Evolutionary conservation across 53 echinoderm and acorn worm species (phyloP), one percentile per base, ranked within the genome.

Genomic region (Holothuria scabra): DNA sequence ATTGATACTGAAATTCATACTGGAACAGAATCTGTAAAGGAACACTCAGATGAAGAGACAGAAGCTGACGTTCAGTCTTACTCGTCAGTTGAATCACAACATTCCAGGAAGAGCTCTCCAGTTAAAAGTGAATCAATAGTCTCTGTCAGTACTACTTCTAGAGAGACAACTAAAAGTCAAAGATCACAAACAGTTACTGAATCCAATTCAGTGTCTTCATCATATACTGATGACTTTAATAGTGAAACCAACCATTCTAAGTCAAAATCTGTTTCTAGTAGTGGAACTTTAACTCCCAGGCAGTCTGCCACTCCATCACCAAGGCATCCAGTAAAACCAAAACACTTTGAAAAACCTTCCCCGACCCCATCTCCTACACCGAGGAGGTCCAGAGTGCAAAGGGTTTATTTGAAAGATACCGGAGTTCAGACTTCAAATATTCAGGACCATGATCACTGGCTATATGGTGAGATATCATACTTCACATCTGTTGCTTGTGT

Each of bases 191-290:
- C 64, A 28, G 64, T 64, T 3, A 64, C 64, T 1, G 30, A 30
- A 22, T 78, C 59, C 4, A 30, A 55, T 12, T 23, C 78, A 5
- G 29, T 11, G 78, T 56, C 52, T 4, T 56, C 78, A 8, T 78
- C 78, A 20, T 78, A 78, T 58, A 56, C 58, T 46, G 78, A 78
- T 28, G 78, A 78, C 20, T 78, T 78, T 78, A 10, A 56, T 30
- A 78, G 78, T 78, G 57, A 78, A 23, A 44, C 72, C 5, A 24
- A 21, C 3, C 13, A 46, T 12, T 72, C 46, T 13, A 33, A 41
- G 1, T 57, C 78, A 10, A 56, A 28, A 32, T 56, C 78, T 24
- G 46, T 19, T 12, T 30, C 30, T 7, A 78, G 78, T 32, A 57
- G 57, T 28, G 52, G 28, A 25, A 78, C 78, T 24, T 57, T 78